phyloP scores from a whole-genome alignment of 2,113 vertebrate genomes.

The Tapirus terrestris region DNA sequence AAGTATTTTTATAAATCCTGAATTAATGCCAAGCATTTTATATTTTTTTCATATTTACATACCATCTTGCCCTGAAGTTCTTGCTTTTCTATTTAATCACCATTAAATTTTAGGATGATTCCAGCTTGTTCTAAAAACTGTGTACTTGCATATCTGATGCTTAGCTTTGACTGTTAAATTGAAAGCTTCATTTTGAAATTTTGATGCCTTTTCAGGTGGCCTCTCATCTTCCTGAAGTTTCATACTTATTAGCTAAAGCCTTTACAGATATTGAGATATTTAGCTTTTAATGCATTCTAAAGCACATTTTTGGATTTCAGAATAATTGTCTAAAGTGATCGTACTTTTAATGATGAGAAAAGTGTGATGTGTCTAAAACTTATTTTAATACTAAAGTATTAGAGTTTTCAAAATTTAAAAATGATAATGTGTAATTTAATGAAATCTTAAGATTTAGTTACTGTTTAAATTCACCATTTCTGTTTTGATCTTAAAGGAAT shows the following conservation, averaged over 20 bases:
- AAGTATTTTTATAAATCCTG: slow-evolving; percentile 42
- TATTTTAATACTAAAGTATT: slow-evolving; percentile 23
- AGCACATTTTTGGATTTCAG: slow-evolving; percentile 1
- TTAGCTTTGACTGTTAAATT: not conserved
- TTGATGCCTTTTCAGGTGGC: not conserved
- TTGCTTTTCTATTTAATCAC: slow-evolving; percentile 19
- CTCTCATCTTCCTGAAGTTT: not conserved
- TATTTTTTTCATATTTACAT: slow-evolving; percentile 35
- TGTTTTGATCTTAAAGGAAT: slow-evolving; percentile 30
- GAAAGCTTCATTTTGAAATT: not conserved
- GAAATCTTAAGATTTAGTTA: slow-evolving; percentile 18
- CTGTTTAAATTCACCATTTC: slow-evolving; percentile 13
- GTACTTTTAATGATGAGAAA: slow-evolving; percentile 28
- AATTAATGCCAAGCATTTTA: slow-evolving; percentile 54
- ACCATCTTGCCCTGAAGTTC: not conserved
- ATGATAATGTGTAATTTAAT: not conserved
- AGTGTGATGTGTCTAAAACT: not conserved
- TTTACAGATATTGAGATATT: not conserved
- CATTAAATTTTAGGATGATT: slow-evolving; percentile 31
- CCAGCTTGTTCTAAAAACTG: not conserved
- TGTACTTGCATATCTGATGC: not conserved
- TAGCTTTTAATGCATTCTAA: not conserved
- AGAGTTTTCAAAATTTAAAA: not conserved
- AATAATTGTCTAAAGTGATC: not conserved
- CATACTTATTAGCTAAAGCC: not conserved